Evolutionary conservation across 1,140 invertebrate genomes (phyloP).

Genomic region (Bombus waltoni): DNA sequence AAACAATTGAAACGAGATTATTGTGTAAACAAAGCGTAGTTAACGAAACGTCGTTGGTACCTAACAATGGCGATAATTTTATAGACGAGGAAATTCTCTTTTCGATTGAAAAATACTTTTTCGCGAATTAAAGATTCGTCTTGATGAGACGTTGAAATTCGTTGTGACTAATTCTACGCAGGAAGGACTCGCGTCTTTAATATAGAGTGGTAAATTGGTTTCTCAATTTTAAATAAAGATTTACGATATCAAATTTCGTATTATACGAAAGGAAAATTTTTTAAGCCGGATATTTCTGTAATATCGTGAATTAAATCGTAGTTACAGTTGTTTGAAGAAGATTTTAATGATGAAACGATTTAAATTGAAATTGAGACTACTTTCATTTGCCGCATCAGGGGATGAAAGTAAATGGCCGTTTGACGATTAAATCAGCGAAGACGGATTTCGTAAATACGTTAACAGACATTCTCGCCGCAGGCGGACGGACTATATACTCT

Average conservation of each 20-base stretch:
- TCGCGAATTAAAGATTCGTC: background rate
- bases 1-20: no score
- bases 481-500: background rate
- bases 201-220: no score
- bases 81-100: no score
- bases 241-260: no score
- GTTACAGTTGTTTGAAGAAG: background rate
- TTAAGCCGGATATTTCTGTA: background rate
- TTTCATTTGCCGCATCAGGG: background rate
- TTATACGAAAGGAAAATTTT: no score
- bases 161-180: background rate
- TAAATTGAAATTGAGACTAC: background rate
- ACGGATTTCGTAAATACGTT: slow-evolving; percentile 21
- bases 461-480: slow-evolving; percentile 13
- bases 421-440: slow-evolving; percentile 8
- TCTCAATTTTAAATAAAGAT: no score
- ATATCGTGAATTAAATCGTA: background rate
- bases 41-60: no score
- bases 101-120: background rate
- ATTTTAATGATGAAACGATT: background rate
- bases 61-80: no score
- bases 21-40: no score
- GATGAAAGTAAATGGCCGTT: background rate
- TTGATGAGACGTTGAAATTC: background rate
- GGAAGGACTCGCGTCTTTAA: background rate